Conservation (phyloP, 2,888 invertebrate species). For the Xestia sexstrigata region DNA sequence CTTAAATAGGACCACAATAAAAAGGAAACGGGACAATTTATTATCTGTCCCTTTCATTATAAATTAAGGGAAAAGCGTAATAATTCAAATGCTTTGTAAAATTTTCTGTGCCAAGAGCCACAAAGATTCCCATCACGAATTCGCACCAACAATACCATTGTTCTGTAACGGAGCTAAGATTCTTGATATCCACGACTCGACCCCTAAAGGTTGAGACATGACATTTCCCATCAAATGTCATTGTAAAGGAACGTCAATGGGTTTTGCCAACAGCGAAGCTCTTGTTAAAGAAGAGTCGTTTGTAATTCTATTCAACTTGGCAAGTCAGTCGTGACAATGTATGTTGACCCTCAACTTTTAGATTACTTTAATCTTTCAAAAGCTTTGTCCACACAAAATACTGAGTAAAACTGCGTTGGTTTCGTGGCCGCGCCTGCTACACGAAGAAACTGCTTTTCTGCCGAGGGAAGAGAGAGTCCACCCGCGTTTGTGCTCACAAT, state of each 20-base stretch:
- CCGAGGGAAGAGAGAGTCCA: neutral
- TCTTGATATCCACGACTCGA: slow-evolving; percentile 62
- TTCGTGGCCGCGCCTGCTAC: neutral
- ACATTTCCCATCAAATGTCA: slow-evolving; percentile 71
- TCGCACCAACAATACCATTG: slow-evolving; percentile 66
- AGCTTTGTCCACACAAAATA: neutral
- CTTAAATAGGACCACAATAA: slow-evolving; percentile 15
- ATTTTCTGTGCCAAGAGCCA: slow-evolving; percentile 29
- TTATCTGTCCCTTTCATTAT: slow-evolving; percentile 34
- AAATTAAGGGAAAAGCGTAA: slow-evolving; percentile 43
- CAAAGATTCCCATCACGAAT: slow-evolving; percentile 41
- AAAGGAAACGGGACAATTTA: slow-evolving; percentile 35
- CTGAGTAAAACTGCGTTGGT: neutral
- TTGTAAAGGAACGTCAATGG: slow-evolving; percentile 56
- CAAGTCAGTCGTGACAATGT: slow-evolving; percentile 14
- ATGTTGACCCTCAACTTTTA: slow-evolving; percentile 4
- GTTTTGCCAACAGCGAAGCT: slow-evolving; percentile 26
- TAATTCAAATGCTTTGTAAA: slow-evolving; percentile 44
- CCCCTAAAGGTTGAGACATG: slow-evolving; percentile 70
- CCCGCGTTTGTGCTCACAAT: too few species aligned
- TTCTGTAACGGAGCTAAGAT: slow-evolving; percentile 66
- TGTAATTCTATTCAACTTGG: slow-evolving; percentile 9
- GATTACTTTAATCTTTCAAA: neutral
- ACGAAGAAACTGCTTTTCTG: neutral
- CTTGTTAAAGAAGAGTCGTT: slow-evolving; percentile 15